These are phyloP conservation scores for Asbolus verrucosus DNA, from an alignment of 1,140 invertebrate genomes.

Conservation along the genomic window DNA sequence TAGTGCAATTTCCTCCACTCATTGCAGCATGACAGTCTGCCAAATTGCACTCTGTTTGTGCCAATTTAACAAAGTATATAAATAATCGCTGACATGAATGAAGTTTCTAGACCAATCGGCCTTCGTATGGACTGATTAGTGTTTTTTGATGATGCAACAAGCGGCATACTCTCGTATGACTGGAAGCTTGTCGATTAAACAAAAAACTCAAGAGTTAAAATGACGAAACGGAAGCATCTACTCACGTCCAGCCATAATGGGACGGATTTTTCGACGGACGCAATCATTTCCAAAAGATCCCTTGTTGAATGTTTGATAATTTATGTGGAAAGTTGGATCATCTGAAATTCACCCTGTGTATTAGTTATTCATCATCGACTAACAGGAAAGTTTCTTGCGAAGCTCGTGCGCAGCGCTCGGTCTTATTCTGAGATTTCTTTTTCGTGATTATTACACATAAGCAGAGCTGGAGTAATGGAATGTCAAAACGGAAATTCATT, in stretches of 20 bases:
- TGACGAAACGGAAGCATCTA: too few species aligned
- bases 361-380: slow-evolving; percentile 4
- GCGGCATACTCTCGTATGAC: too few species aligned
- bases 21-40: too few species aligned
- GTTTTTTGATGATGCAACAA: too few species aligned
- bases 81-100: slow-evolving; percentile 21
- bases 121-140: too few species aligned
- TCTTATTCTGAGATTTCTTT: background rate
- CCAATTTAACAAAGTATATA: slow-evolving; percentile 2
- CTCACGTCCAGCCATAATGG: background rate
- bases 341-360: background rate
- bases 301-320: background rate
- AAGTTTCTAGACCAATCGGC: background rate
- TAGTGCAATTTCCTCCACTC: too few species aligned
- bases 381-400: background rate
- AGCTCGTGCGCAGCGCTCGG: too few species aligned
- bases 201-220: too few species aligned
- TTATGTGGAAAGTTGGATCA: slow-evolving; percentile 10
- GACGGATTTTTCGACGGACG: too few species aligned
- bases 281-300: background rate
- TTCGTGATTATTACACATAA: background rate
- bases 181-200: too few species aligned
- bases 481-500: slow-evolving; percentile 20
- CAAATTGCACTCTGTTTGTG: background rate
- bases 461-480: slow-evolving; percentile 2